Conservation (phyloP, 37 sponge, comb jelly and placozoan genomes). For the Cladorhizidae sp. region DNA sequence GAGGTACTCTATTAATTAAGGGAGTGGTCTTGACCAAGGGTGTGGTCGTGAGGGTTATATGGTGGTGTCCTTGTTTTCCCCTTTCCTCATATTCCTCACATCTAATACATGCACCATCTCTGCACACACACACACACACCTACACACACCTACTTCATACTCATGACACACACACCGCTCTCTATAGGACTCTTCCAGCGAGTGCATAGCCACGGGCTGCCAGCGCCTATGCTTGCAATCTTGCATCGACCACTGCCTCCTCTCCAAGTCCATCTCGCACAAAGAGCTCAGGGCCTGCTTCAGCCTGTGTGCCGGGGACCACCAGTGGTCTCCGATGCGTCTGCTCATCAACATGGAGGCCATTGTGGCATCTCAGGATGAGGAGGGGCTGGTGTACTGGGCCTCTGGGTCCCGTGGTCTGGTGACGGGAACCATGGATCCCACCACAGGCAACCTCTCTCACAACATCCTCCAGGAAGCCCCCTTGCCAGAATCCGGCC, state of each 20-base stretch:
- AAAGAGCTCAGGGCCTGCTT: conserved; percentile 38
- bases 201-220: conserved; percentile 51
- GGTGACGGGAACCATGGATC: conserved; percentile 72
- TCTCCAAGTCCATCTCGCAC: neutral
- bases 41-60: neutral
- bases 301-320: conserved; percentile 76
- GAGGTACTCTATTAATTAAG: neutral
- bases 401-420: conserved; percentile 82
- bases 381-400: conserved; percentile 71
- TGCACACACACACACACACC: conserved; percentile 1
- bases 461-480: conserved; percentile 67
- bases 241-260: conserved; percentile 50
- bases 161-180: no score
- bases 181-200: neutral
- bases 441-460: conserved; percentile 38
- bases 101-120: neutral
- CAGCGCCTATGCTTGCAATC: conserved; percentile 78
- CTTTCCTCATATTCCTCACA: no score
- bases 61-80: no score
- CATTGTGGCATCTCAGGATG: conserved; percentile 37
- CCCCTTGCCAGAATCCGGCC: conserved; percentile 68
- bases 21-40: neutral
- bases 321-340: conserved; percentile 68
- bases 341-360: conserved; percentile 68
- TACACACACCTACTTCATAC: no score